Base-by-base conservation (phyloP, 2,113 vertebrate species). In the Pseudopodoces humilis region DNA sequence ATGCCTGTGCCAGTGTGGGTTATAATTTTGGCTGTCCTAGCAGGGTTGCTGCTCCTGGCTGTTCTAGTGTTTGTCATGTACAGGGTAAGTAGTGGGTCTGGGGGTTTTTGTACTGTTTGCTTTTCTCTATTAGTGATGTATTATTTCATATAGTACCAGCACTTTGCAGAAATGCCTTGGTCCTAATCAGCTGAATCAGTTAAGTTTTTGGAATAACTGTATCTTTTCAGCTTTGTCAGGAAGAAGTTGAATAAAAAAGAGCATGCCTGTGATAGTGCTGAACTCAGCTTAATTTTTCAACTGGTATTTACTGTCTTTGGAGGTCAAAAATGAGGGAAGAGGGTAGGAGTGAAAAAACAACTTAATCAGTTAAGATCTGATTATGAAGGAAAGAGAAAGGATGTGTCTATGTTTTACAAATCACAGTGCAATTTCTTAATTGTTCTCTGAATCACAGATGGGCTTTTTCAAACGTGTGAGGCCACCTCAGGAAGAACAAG, bases 391-490 rank as follows among this genome's bases (percentile, higher is more conserved):
- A 44, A 18, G 24, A 39, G 24, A 58, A 59, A 49, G 59, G 8
- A 63, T 23, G 13, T 24, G 16, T 22, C 5, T 39, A 5, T 52
- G 5, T 62, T 62, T 79, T 87, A 24, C 63, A 78, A 49, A 76
- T 58, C 8, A 59, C 12, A 23, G 1, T 33, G 19, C 23, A 44
- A n/a, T 86, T 83, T 53, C 24, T 68, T 72, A 41, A 14, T 59
- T 81, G 33, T 86, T 85, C 46, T 93, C 70, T 86, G 55, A 64
- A 83, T 82, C 86, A 59, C 96, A 99, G 99, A 58, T 99, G 98
- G 99, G 99, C 37, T 99, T 99, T 98, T 99, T 99, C 92, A 99
- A 99, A 95, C 98, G 99, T 25, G 99, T 99, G 31, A 99, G 99
- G 69, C 99, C 99, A 44, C 99, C 99, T 30, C 99, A 99, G 95